Evolutionary conservation across 1,140 invertebrate genomes (phyloP).

Genomic region (Paraescarpia echinospica): DNA sequence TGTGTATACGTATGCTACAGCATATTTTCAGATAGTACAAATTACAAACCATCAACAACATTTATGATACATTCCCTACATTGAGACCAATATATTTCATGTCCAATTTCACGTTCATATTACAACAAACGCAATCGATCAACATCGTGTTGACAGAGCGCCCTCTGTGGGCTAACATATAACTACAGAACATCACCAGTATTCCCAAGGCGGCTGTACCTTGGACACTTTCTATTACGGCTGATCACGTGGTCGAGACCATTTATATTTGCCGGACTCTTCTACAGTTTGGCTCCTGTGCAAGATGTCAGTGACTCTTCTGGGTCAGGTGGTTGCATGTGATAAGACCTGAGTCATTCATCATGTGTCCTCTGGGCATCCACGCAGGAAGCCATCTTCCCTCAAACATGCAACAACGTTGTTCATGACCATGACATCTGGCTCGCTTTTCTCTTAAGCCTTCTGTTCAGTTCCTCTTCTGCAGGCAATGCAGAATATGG

Average conservation of each 20-base stretch:
- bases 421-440: not conserved
- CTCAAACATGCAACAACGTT: not conserved
- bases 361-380: not conserved
- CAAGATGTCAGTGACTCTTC: not conserved
- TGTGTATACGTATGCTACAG: not conserved
- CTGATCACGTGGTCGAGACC: not conserved
- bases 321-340: not conserved
- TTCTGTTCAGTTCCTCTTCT: not conserved
- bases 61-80: not conserved
- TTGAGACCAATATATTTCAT: not conserved
- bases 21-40: not conserved
- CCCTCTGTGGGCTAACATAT: not conserved
- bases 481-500: too few species aligned
- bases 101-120: not conserved
- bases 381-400: not conserved
- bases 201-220: not conserved
- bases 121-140: not conserved
- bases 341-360: not conserved
- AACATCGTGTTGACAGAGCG: not conserved
- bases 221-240: not conserved
- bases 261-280: not conserved
- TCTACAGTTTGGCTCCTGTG: not conserved
- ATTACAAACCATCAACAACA: not conserved
- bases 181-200: not conserved
- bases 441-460: not conserved